A percentile compares a stretch with the other conserved stretches of the same genome.
Evolutionary conservation across 2,797 vertebrate genomes (phyloP).

Genomic region (Pogoniulus pusillus): DNA sequence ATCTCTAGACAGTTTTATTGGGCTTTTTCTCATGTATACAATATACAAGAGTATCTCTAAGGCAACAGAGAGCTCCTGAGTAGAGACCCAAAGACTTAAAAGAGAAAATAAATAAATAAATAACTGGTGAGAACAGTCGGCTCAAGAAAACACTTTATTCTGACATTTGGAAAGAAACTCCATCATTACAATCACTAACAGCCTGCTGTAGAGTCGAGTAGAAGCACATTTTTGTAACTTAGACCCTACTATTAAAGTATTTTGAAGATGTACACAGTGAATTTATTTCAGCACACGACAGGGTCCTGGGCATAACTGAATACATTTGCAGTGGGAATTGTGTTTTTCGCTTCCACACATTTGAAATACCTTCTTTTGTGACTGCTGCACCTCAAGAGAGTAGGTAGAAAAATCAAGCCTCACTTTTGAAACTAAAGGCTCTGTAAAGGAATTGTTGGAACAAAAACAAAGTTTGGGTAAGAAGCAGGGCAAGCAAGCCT

Average conservation of each 20-base stretch:
- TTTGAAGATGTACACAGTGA: neutral
- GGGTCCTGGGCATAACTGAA: neutral
- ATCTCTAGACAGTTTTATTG: neutral
- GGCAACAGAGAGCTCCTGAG: constrained; percentile 50
- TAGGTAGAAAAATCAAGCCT: neutral
- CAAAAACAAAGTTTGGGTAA: constrained; percentile 14
- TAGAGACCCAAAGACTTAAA: constrained; percentile 18
- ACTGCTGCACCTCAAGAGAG: neutral
- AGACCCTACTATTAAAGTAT: neutral
- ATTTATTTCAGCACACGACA: neutral
- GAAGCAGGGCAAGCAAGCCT: neutral
- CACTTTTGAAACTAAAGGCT: neutral
- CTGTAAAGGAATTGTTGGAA: neutral
- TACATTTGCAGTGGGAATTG: neutral
- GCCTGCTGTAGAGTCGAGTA: neutral
- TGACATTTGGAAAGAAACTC: neutral
- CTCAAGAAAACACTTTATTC: constrained; percentile 8
- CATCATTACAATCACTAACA: neutral
- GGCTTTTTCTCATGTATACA: constrained; percentile 21
- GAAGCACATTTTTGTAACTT: neutral
- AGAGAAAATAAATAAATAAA: neutral
- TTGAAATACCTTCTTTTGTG: neutral
- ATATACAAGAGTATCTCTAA: constrained; percentile 56
- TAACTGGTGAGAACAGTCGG: neutral
- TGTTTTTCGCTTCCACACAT: neutral